Base-by-base conservation (phyloP, 1,140 invertebrate genomes). In the Drosophila murphyi region DNA sequence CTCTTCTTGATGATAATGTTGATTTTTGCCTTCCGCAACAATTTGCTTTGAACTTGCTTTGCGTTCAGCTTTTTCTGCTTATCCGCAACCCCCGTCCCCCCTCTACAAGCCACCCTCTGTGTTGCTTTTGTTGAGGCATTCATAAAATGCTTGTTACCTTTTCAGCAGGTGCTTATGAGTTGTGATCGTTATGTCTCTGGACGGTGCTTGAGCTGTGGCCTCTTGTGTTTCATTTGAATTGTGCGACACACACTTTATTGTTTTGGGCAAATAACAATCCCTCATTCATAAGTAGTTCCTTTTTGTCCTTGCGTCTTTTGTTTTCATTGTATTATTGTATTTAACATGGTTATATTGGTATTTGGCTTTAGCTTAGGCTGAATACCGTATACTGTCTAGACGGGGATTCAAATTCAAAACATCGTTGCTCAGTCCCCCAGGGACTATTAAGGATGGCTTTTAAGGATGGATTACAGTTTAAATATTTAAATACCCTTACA, bases 11-110 rank as follows among this genome's bases (percentile, higher is more conserved):
- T 89, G 85, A 89, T 88, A 88, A 88, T 89, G 85, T 85, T 85
- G 85, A 89, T 89, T 89, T 82, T 82, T 89, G 85, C 78, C 85
- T 89, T 89, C 85, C 85, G 85, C 85, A 81, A 89, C 81, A 89
- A 89, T 89, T 89, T 89, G 85, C 85, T 89, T 89, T 89, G 85
- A 89, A 81, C 85, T 20, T 20, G 20, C 20, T 81, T 76, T 60
- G 54, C 50, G 28, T 10, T 31, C 31, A 34, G 31, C 28, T 32
- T 4, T 52, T 10, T 32, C 8, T 20, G 59, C 45, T 39, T 37
- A 3, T 28, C 45, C 45, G 2, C 31, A 12, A 35, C 51, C 51
- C 52, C 35, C 60, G 41, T 32, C 51, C 45, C 31, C 60, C 48
- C 63, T 61, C 20, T 2, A 20, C 0, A 20, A 20, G 1, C 20